Evolutionary conservation across 2,797 vertebrate species (phyloP).

Genomic region (Lagorchestes hirsutus): DNA sequence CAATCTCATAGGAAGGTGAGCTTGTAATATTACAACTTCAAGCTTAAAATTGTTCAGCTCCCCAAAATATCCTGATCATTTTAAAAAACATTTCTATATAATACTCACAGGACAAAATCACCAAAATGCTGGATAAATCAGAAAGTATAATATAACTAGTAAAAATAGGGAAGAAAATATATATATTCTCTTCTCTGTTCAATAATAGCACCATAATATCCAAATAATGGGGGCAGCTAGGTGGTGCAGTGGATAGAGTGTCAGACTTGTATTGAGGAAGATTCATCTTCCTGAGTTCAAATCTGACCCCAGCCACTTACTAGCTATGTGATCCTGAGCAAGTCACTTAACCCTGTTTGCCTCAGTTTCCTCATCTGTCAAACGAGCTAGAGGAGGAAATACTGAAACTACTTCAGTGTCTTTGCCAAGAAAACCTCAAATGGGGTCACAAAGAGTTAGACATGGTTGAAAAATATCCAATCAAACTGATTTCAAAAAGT

Average conservation of each 20-base stretch:
- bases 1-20: neutral
- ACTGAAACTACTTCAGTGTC: neutral
- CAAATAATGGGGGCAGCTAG: no score
- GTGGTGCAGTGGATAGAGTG: no score
- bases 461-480: neutral
- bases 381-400: neutral
- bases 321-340: neutral
- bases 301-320: neutral
- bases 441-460: neutral
- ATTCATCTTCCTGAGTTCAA: neutral
- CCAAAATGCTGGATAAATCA: neutral
- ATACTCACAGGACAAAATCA: neutral
- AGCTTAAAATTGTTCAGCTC: neutral
- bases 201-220: neutral
- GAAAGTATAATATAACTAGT: neutral
- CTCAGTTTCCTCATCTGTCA: neutral
- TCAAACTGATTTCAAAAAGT: neutral
- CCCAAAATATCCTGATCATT: constrained; percentile 1
- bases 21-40: neutral
- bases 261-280: neutral
- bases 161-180: neutral
- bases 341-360: neutral
- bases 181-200: neutral
- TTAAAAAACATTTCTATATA: constrained; percentile 4
- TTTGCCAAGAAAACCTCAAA: neutral